phyloP scores from a whole-genome alignment of 2,113 vertebrate genomes.

The Myodes glareolus region DNA sequence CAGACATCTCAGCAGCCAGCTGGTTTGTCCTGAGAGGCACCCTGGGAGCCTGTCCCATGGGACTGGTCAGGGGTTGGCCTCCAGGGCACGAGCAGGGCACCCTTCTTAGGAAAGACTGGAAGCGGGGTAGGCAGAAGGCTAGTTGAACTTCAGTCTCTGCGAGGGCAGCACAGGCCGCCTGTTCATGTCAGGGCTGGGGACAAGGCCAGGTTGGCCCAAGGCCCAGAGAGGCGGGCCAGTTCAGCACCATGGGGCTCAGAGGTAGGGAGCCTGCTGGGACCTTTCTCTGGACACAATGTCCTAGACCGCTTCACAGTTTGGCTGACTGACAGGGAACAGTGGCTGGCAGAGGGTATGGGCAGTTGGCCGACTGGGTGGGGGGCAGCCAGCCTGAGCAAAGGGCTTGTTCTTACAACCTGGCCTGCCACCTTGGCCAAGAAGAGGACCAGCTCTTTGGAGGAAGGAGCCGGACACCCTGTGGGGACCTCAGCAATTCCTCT shows the following conservation, averaged over 20 bases:
- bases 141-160: not conserved
- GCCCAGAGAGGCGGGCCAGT: slow-evolving; percentile 52
- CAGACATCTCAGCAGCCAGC: not conserved
- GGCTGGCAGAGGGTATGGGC: slow-evolving; percentile 65
- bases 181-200: not conserved
- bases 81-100: not conserved
- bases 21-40: not conserved
- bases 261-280: slow-evolving; percentile 41
- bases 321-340: slow-evolving; percentile 74
- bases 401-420: slow-evolving; percentile 55
- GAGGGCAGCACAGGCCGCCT: not conserved
- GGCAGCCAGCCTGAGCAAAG: slow-evolving; percentile 21
- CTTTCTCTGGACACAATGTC: slow-evolving; percentile 80
- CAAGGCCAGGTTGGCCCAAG: slow-evolving; percentile 57
- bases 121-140: not conserved
- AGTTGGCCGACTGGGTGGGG: not conserved
- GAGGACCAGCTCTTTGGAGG: not conserved
- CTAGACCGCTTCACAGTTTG: slow-evolving; percentile 68
- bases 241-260: not conserved
- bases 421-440: slow-evolving; percentile 44
- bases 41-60: not conserved
- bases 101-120: not conserved
- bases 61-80: not conserved
- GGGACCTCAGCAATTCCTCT: not conserved
- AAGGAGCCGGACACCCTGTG: not conserved